Evolutionary conservation across 1,140 invertebrate species (phyloP).

Genomic region (Drosophila sulfurigaster): DNA sequence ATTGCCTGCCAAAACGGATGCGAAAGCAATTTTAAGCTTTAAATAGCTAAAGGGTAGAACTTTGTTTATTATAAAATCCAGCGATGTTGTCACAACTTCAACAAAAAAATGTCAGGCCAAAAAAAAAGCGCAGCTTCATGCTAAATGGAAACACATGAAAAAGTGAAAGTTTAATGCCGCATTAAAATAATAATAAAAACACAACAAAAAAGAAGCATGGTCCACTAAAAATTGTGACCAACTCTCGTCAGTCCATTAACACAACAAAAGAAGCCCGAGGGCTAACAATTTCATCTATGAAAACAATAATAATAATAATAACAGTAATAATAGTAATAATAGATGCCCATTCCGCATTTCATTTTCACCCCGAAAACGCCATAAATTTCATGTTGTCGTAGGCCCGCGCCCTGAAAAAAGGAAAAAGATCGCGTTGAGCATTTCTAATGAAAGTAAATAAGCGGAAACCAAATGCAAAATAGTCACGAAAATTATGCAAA

Average conservation of each 20-base stretch:
- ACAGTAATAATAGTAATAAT: neutral
- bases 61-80: conserved; percentile 7
- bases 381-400: conserved; percentile 78
- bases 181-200: conserved; percentile 59
- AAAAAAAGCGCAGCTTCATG: conserved; percentile 53
- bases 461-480: conserved; percentile 47
- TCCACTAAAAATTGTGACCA: conserved; percentile 76
- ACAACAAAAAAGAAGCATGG: conserved; percentile 51
- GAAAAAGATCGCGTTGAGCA: conserved; percentile 18
- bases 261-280: conserved; percentile 62
- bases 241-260: conserved; percentile 58
- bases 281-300: conserved; percentile 42
- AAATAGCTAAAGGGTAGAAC: too few relatives aligned
- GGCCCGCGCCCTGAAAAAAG: conserved; percentile 35
- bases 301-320: conserved; percentile 58
- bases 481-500: conserved; percentile 81
- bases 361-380: conserved; percentile 59
- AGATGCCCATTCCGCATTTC: conserved; percentile 25
- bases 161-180: conserved; percentile 84
- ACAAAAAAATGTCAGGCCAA: conserved; percentile 22
- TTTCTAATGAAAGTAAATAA: conserved; percentile 83
- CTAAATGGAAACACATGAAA: conserved; percentile 61
- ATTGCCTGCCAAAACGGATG: conserved; percentile 56
- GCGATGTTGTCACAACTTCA: conserved; percentile 24
- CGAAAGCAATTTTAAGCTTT: neutral